These are phyloP conservation scores for Pyrgilauda ruficollis DNA, from an alignment of 2,113 vertebrate species.

Conservation along the genomic window DNA sequence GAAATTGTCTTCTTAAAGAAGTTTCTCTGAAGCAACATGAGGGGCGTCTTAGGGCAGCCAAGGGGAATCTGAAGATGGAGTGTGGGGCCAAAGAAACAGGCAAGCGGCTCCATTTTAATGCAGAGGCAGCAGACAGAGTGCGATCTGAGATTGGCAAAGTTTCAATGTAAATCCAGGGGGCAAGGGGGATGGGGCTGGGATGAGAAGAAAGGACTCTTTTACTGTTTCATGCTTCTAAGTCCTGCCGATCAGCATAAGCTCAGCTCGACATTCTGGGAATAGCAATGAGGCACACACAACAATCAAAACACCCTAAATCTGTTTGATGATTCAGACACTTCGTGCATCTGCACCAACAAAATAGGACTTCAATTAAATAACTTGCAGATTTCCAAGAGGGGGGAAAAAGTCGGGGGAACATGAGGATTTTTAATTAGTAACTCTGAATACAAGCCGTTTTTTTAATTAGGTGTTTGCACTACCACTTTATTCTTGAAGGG, in stretches of 20 bases:
- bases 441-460: slow-evolving; percentile 69
- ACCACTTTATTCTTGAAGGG: slow-evolving; percentile 67
- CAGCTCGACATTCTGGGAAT: slow-evolving; percentile 79
- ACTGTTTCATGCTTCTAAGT: slow-evolving; percentile 79
- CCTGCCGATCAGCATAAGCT: slow-evolving; percentile 79
- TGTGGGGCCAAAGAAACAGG: slow-evolving; percentile 30
- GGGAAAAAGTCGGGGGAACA: slow-evolving; percentile 67
- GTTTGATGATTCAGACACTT: slow-evolving; percentile 77
- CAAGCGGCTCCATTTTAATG: slow-evolving; percentile 76
- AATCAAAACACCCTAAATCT: slow-evolving; percentile 77
- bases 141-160: slow-evolving; percentile 81
- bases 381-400: slow-evolving; percentile 72
- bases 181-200: slow-evolving; percentile 69
- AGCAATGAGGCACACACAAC: slow-evolving; percentile 81
- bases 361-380: slow-evolving; percentile 77
- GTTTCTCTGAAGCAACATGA: slow-evolving; percentile 24
- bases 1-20: slow-evolving; percentile 29
- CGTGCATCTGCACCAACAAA: slow-evolving; percentile 74
- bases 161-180: slow-evolving; percentile 80
- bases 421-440: slow-evolving; percentile 78
- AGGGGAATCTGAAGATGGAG: slow-evolving; percentile 53
- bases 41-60: slow-evolving; percentile 32
- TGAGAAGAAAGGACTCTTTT: slow-evolving; percentile 82
- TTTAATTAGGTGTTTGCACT: slow-evolving; percentile 73
- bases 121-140: slow-evolving; percentile 75